Conservation (phyloP, 2,797 vertebrate genomes). For the Acrossocheilus fasciatus region DNA sequence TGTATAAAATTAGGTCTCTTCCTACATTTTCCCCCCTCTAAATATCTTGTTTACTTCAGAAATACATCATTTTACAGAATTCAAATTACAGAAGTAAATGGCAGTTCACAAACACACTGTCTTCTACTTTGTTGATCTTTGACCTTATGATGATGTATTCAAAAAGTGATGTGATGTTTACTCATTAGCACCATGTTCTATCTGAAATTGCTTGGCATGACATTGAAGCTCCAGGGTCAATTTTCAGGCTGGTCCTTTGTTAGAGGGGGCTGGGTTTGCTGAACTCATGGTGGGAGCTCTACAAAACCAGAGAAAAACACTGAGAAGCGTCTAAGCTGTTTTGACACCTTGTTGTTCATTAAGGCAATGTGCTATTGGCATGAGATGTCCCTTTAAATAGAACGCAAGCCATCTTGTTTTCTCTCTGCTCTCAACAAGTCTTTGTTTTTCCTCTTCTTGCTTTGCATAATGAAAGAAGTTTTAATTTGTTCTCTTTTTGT, state of each 20-base stretch:
- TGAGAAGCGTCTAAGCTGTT: conserved; percentile 55
- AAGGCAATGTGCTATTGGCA: conserved; percentile 61
- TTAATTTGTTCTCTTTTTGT: not conserved
- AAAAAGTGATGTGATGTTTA: conserved; percentile 48
- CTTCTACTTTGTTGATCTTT: conserved; percentile 25
- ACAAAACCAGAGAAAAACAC: conserved; percentile 55
- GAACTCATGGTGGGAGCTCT: conserved; percentile 51
- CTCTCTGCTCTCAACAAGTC: not conserved
- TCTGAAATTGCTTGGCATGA: conserved; percentile 53
- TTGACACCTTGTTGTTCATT: conserved; percentile 65
- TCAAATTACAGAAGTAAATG: not conserved
- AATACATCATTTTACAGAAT: not conserved
- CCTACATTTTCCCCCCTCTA: no score
- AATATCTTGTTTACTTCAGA: not conserved
- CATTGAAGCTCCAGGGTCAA: conserved; percentile 46
- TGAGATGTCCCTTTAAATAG: conserved; percentile 57
- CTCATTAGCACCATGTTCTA: conserved; percentile 55
- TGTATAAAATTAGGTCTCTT: not conserved
- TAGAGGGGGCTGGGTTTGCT: conserved; percentile 42
- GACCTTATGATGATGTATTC: conserved; percentile 38
- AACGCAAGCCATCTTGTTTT: conserved; percentile 33
- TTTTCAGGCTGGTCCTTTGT: conserved; percentile 36
- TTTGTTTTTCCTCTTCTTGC: conserved; percentile 28
- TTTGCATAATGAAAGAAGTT: not conserved
- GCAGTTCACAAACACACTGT: conserved; percentile 9